Base-by-base conservation (phyloP, 2,113 vertebrate species). In the Panurus biarmicus region DNA sequence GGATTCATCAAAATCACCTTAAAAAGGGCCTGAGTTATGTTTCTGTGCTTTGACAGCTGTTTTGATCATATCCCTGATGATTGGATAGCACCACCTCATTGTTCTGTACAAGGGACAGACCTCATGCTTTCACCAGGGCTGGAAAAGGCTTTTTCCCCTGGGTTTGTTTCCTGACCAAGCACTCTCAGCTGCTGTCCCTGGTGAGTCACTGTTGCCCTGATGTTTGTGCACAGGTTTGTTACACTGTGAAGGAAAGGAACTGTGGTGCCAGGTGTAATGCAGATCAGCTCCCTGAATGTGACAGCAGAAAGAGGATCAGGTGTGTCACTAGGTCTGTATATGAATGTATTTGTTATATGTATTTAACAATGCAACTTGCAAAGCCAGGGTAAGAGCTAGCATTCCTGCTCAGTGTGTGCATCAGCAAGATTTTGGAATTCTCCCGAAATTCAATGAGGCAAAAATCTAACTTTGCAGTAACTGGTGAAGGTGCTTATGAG, bases 31-130 rank as follows among this genome's bases (percentile, higher is more conserved):
- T 13, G 1, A 29, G 5, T 22, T 58, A 11, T 21, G 31, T 44
- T 73, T 36, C 57, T 89, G 15, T 65, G 40, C 28, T 80, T 79
- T 54, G 12, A 14, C 12, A 16, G 2, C 20, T 45, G 15, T 76
- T 45, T 70, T 40, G 11, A 36, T 28, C 4, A 0, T 28, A 45
- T 57, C 14, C 45, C 7, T 22, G 20, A 36, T n/a, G 50, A 44
- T 2, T 3, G 1, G 6, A 12, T 4, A 26, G 13, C 20, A 36
- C 4, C 14, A 25, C 2, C 11, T 53, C 22, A 11, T 5, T 66
- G 22, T 21, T 58, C 40, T 48, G 0, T 31, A 26, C 60, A 26
- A 31, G 23, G 9, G 25, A 5, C 18, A 45, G 28, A 61, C 8
- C 7, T 14, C 7, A 36, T 7, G 36, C 48, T 77, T 51, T 45